A percentile compares a stretch with the other conserved stretches of the same genome.
Evolutionary conservation across 2,113 vertebrate species (phyloP).

Genomic region (Petrocephalus microphthalmus): DNA sequence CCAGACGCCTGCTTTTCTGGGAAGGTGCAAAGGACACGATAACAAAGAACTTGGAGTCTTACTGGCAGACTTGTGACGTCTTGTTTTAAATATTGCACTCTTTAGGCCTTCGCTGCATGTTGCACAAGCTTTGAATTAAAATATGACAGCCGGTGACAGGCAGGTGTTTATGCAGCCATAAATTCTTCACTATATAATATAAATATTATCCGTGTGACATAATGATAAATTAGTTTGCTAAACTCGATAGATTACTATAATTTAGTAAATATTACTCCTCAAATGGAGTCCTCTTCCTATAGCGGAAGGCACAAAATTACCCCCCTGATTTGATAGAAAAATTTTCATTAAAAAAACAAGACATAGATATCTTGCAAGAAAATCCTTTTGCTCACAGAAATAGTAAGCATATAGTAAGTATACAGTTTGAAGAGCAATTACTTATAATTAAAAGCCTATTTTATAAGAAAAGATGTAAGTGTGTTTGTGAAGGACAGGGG

Average conservation of each 20-base stretch:
- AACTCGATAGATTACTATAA: neutral
- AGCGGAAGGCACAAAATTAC: neutral
- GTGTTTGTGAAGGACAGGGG: neutral
- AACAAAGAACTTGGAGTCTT: neutral
- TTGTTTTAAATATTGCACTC: neutral
- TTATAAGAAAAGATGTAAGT: neutral
- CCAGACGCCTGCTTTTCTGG: neutral
- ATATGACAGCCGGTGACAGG: neutral
- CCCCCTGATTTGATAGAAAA: neutral
- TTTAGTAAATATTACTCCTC: neutral
- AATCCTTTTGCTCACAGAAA: slow-evolving; percentile 26
- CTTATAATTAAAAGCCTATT: slow-evolving; percentile 22
- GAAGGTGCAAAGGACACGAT: neutral
- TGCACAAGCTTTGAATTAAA: neutral
- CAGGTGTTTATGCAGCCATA: neutral
- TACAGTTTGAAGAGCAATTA: slow-evolving; percentile 39
- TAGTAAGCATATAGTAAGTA: no score
- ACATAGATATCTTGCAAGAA: slow-evolving; percentile 4
- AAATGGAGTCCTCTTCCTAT: neutral
- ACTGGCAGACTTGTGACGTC: neutral
- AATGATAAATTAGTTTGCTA: neutral
- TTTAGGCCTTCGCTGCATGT: neutral
- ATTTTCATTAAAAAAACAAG: neutral
- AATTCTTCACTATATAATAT: neutral
- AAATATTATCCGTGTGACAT: neutral